Evolutionary conservation across 2,797 vertebrate species (phyloP), one percentile per base, ranked within the genome.

Genomic region (Hippopotamyrus pictus): DNA sequence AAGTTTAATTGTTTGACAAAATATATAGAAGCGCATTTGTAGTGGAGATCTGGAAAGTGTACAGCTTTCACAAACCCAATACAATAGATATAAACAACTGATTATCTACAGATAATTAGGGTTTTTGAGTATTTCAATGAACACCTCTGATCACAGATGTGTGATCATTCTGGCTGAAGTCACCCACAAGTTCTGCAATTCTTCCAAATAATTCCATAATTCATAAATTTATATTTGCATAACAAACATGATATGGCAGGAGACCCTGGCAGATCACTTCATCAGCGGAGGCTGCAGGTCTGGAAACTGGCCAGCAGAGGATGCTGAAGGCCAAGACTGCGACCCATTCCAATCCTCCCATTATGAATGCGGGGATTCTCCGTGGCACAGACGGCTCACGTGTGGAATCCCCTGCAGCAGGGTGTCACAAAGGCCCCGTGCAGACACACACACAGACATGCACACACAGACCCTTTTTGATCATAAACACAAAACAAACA

Each of bases 281-380:
- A 50, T 12, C 25, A 25, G 83, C 29, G 82, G 46, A 46, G 48
- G 83, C n/a, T 85, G 83, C 83, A 48, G 25, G 7, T 51, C n/a
- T 62, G n/a, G 53, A 79, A 50, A 19, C 51, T 8, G 3, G 25
- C 90, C 95, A 95, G 90, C 0, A 93, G 94, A 92, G 92, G 94
- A 90, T 90, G 91, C 5, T 84, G 90, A 91, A 93, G 84, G 85
- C 91, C 86, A 87, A 19, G 50, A 82, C 7, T 88, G 12, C 7
- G 37, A 17, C 33, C 48, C 12, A 41, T 29, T 46, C 33, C 29
- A 48, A 5, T 57, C 22, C 9, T 37, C 65, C 12, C 87, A 73
- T n/a, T 33, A 25, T 44, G 73, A 44, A 41, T 41, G 25, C 1
- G 44, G 88, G 12, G 25, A 65, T 88, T 88, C n/a, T 59, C 29